Percentiles rank a stretch among this genome's conserved stretches.
phyloP scores from a whole-genome alignment of 2,113 vertebrate species.

The Oxyura jamaicensis region DNA sequence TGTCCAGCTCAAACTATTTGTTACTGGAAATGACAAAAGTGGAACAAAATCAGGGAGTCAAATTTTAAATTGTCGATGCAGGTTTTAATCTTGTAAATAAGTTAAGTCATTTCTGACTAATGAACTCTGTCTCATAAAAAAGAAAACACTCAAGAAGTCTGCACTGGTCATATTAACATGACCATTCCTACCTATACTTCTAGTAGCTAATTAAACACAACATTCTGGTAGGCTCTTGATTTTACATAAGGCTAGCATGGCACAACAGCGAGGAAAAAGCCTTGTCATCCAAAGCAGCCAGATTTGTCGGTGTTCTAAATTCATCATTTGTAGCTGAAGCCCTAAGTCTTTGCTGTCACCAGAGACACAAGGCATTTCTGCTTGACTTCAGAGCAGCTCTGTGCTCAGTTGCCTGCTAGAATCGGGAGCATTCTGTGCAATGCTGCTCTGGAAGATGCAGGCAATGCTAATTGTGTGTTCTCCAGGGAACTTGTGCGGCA shows the following conservation, averaged over 20 bases:
- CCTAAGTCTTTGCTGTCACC: not conserved
- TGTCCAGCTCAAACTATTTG: not conserved
- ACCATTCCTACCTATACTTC: not conserved
- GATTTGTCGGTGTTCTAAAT: not conserved
- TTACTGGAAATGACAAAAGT: not conserved
- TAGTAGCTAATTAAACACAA: not conserved
- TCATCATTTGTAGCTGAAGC: not conserved
- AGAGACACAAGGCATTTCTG: not conserved
- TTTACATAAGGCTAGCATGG: not conserved
- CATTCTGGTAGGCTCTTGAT: not conserved
- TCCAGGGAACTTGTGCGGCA: not conserved
- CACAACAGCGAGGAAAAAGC: not conserved
- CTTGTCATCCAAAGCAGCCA: not conserved
- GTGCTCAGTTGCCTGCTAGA: not conserved
- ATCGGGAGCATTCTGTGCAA: not conserved
- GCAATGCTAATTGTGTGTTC: not conserved
- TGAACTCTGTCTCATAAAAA: not conserved
- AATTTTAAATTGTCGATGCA: not conserved
- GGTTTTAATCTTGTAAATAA: not conserved
- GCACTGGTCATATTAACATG: not conserved
- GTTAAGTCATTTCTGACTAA: not conserved
- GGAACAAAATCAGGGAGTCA: not conserved
- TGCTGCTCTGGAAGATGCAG: not conserved
- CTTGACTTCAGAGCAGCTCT: not conserved
- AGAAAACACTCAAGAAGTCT: not conserved